phyloP scores from a whole-genome alignment of 1,140 invertebrate species.

The Pseudobourletiella spinata region DNA sequence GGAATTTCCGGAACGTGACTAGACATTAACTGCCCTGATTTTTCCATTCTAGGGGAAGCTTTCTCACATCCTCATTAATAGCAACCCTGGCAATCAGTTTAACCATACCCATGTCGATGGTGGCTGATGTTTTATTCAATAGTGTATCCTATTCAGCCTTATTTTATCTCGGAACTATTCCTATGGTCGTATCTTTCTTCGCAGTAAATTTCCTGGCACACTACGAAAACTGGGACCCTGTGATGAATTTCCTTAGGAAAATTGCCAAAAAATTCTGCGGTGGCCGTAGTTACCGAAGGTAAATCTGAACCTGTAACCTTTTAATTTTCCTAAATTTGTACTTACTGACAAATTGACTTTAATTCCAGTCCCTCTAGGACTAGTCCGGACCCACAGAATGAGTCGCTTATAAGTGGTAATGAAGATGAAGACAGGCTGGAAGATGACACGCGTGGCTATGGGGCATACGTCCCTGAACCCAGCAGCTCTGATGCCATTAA shows the following conservation, averaged over 20 bases:
- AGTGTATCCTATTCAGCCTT: slow-evolving; percentile 59
- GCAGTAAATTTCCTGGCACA: slow-evolving; percentile 63
- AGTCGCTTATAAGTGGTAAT: too few relatives aligned
- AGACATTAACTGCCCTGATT: slow-evolving; percentile 11
- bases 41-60: slow-evolving; percentile 61
- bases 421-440: not conserved
- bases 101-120: slow-evolving; percentile 74
- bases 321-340: too few relatives aligned
- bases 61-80: slow-evolving; percentile 76
- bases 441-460: too few relatives aligned
- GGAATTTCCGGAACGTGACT: not conserved
- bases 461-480: too few relatives aligned
- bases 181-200: slow-evolving; percentile 68
- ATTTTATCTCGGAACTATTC: slow-evolving; percentile 70
- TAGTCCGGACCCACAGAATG: too few relatives aligned
- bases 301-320: too few relatives aligned
- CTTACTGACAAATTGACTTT: too few relatives aligned
- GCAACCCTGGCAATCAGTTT: slow-evolving; percentile 72
- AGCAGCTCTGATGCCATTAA: too few relatives aligned
- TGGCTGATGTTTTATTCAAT: slow-evolving; percentile 69
- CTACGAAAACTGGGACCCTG: slow-evolving; percentile 78
- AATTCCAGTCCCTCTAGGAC: too few relatives aligned
- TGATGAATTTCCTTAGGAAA: slow-evolving; percentile 54
- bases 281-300: slow-evolving; percentile 17
- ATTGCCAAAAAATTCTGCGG: slow-evolving; percentile 45